A percentile compares a stretch with the other conserved stretches of the same genome.
These are phyloP conservation scores for Stenichneumon culpator DNA, from an alignment of 2,888 invertebrate genomes.

Conservation along the genomic window DNA sequence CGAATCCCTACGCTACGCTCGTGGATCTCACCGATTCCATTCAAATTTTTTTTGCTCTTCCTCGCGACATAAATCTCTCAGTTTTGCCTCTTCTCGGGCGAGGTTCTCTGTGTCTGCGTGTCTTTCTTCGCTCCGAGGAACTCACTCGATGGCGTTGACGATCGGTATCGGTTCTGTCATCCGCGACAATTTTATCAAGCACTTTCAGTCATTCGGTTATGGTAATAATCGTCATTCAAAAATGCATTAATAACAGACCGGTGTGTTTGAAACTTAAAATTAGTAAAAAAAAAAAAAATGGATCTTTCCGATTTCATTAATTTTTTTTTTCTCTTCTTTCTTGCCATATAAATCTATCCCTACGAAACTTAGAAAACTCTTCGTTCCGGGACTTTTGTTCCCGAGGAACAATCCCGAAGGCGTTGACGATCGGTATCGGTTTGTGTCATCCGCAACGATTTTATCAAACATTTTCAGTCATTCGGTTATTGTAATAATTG, in stretches of 20 bases:
- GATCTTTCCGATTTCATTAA: too few species aligned
- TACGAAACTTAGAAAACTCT: background rate
- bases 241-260: too few species aligned
- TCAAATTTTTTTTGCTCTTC: constrained; percentile 21
- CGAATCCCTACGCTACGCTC: constrained; percentile 4
- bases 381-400: constrained; percentile 8
- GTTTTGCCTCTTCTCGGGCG: constrained; percentile 49
- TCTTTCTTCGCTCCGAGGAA: constrained; percentile 5
- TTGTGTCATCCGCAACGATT: background rate
- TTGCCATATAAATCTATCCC: constrained; percentile 71
- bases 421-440: constrained; percentile 28
- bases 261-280: too few species aligned
- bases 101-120: background rate
- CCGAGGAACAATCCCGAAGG: background rate
- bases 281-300: too few species aligned
- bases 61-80: constrained; percentile 72
- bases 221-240: too few species aligned
- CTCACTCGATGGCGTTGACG: constrained; percentile 29
- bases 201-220: too few species aligned
- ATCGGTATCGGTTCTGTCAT: constrained; percentile 5
- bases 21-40: constrained; percentile 32
- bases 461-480: background rate
- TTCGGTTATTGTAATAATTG: too few species aligned
- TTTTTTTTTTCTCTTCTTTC: constrained; percentile 47
- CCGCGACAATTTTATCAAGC: background rate